Evolutionary conservation across 2,797 vertebrate species (phyloP).

Genomic region (Aeoliscus strigatus): DNA sequence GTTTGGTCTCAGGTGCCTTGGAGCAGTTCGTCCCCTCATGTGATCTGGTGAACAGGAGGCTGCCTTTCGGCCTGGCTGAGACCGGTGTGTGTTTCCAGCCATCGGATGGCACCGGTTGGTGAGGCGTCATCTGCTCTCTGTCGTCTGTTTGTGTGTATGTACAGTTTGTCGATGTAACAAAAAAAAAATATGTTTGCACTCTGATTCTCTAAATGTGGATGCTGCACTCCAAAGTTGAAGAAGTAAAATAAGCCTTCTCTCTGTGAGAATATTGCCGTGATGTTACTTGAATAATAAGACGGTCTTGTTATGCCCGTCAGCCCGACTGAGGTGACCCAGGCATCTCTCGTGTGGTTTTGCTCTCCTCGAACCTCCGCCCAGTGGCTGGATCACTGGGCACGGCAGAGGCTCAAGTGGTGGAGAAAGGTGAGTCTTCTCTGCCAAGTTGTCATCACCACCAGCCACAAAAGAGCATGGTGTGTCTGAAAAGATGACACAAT

Average conservation of each 20-base stretch:
- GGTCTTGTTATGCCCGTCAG: constrained; percentile 57
- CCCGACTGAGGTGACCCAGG: constrained; percentile 78
- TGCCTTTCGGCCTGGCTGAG: constrained; percentile 91
- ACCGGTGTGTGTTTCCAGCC: constrained; percentile 83
- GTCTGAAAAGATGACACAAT: too few relatives aligned
- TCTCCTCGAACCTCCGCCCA: constrained; percentile 83
- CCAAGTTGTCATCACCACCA: too few relatives aligned
- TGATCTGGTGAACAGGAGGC: constrained; percentile 81
- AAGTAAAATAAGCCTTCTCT: too few relatives aligned
- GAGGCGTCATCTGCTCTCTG: constrained; percentile 42
- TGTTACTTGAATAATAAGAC: neutral
- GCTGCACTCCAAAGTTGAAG: too few relatives aligned
- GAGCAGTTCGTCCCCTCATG: constrained; percentile 77
- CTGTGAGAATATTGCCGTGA: too few relatives aligned
- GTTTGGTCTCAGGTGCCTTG: constrained; percentile 77
- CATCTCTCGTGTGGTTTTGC: constrained; percentile 93
- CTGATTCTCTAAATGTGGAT: too few relatives aligned
- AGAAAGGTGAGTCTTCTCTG: constrained; percentile 83
- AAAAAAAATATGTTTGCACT: too few relatives aligned
- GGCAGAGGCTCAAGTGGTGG: constrained; percentile 93
- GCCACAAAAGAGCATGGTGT: too few relatives aligned
- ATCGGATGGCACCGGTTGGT: constrained; percentile 61
- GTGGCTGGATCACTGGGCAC: constrained; percentile 94
- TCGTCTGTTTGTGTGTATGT: neutral
- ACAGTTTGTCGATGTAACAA: too few relatives aligned